These are phyloP conservation scores for Loripinus fragilis DNA, from an alignment of 2,888 invertebrate genomes.

Conservation along the genomic window DNA sequence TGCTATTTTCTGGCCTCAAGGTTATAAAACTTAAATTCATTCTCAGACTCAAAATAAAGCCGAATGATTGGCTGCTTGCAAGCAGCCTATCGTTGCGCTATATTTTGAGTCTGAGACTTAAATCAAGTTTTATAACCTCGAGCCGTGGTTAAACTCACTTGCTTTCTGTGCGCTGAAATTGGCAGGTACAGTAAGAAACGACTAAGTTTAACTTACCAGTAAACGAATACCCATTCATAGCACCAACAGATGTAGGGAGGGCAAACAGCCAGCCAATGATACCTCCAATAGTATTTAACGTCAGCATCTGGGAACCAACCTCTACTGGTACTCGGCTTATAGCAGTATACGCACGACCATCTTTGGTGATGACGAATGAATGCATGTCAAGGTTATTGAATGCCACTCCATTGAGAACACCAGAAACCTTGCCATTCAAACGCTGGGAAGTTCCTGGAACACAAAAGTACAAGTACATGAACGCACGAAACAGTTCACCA, in stretches of 20 bases:
- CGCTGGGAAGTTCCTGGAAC: slow-evolving; percentile 91
- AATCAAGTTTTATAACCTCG: no score
- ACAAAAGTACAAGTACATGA: no score
- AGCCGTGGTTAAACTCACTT: no score
- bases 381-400: slow-evolving; percentile 93
- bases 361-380: slow-evolving; percentile 92
- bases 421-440: slow-evolving; percentile 94
- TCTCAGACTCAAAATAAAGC: no score
- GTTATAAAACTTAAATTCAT: no score
- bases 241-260: slow-evolving; percentile 88
- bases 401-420: slow-evolving; percentile 90
- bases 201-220: slow-evolving; percentile 81
- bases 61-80: no score
- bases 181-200: no score
- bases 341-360: slow-evolving; percentile 89
- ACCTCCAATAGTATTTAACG: slow-evolving; percentile 92
- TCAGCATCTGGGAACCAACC: slow-evolving; percentile 91
- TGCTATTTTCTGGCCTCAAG: no score
- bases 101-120: no score
- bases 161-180: no score
- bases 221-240: slow-evolving; percentile 94
- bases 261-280: slow-evolving; percentile 98
- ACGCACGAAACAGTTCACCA: no score
- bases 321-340: slow-evolving; percentile 91
- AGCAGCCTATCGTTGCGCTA: no score